Base-by-base conservation (phyloP, 2,797 vertebrate species). In the Epinephelus malabaricus region DNA sequence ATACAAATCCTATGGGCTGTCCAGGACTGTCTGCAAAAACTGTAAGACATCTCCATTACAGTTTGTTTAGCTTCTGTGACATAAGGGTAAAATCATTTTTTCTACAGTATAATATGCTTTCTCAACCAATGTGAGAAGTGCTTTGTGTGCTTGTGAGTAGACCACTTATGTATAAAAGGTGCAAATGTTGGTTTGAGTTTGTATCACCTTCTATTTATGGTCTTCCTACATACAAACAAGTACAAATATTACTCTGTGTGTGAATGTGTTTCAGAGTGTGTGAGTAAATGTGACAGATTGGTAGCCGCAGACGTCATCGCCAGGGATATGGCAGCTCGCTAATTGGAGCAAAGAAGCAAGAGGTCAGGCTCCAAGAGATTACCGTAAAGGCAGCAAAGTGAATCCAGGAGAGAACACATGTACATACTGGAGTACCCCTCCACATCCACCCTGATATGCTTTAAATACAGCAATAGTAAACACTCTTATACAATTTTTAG, bases 311-410 rank as follows among this genome's bases (percentile, higher is more conserved):
- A 90, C 64, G 82, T 93, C 89, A 92, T 65, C 64, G 43, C 69
- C 79, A 61, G 75, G 78, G 71, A 83, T 73, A 88, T 86, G 71
- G 65, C 69, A 66, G 86, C 72, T 70, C 59, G 71, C 88, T 90
- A 94, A 93, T 89, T 92, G 83, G 90, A 89, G 81, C 86, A 90
- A 86, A 91, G 91, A 90, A 84, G 78, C 82, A 88, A 85, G 85
- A 86, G 85, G 81, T 90, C 85, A 93, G 81, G 83, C 73, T 81
- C 54, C 69, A 83, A 64, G 86, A 87, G 94, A 94, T 95, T 94
- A 93, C 70, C 87, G 79, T 73, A 64, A 76, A 85, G 78, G 67
- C 83, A 84, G 55, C 60, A 60, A 56, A 60, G 71, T 62, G 73
- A 76, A 67, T 73, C 62, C 76, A 67, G 17, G 65, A 73, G 58